Evolutionary conservation across 2,797 vertebrate species (phyloP), one percentile per base, ranked within the genome.

Genomic region (Anabacerthia variegaticeps): DNA sequence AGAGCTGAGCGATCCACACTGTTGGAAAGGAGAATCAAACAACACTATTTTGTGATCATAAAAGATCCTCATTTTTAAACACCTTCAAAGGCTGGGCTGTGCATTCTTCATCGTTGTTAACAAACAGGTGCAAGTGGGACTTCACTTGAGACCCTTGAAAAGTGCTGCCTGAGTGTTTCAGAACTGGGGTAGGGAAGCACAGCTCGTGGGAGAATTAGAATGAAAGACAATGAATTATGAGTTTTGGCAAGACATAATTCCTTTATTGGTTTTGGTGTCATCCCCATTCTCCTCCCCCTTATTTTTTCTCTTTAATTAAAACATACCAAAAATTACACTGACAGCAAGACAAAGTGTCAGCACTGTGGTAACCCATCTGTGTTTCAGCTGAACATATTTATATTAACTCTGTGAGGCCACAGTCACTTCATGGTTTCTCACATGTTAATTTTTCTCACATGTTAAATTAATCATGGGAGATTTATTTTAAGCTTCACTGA

Each of bases 191-290:
- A 95, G 94, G 36, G 48, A 91, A 91, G 73, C n/a, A 63, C 20
- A 75, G 39, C 22, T 90, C 56, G 28, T 75, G 76, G 78, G 68
- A 96, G 14, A 55, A 85, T 49, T 61, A 69, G 49, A 79, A 74
- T 88, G 86, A 94, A 97, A 95, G 82, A 90, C 96, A 95, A 94
- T 91, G 49, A 87, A 66, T 92, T 74, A 93, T n/a, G 78, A 86
- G 66, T 94, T 94, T 94, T 85, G 86, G 80, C 41, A 91, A 72
- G 95, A 87, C 11, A 26, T 54, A 21, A 84, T 66, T 84, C 37
- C 17, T 69, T 36, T 43, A 30, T 78, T 67, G 48, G 6, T 88
- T 49, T 63, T 51, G 48, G 10, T 76, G 43, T 63, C 9, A 4
- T 27, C 30, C 3, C 14, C 14, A 2, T 26, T 30, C 21, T 26